phyloP scores from a whole-genome alignment of 92 coral and sea anemone genomes.

The Diadumene lineata region DNA sequence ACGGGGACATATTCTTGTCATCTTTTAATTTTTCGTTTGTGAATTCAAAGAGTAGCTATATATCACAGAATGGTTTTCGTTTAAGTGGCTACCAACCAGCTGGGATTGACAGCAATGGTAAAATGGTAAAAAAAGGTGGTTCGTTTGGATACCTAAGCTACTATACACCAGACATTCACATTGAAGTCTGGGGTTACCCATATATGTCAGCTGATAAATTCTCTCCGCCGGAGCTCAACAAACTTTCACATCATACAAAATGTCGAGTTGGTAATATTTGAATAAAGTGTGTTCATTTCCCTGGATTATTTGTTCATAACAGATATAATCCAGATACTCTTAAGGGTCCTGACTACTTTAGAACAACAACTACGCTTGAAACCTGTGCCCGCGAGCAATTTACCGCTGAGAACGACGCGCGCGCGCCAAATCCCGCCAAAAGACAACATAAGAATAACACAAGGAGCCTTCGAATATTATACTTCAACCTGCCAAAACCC shows the following conservation, averaged over 20 bases:
- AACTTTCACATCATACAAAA: conserved; percentile 18
- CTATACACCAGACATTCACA: conserved; percentile 27
- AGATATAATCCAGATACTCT: conserved; percentile 38
- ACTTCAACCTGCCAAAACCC: too few relatives aligned
- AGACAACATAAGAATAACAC: too few relatives aligned
- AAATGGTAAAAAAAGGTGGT: neutral
- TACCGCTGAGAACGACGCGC: too few relatives aligned
- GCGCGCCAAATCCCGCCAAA: too few relatives aligned
- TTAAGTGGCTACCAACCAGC: conserved; percentile 6
- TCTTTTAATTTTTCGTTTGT: conserved; percentile 15
- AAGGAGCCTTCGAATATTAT: too few relatives aligned
- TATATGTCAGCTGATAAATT: conserved; percentile 12
- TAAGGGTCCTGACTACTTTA: too few relatives aligned
- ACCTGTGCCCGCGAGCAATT: too few relatives aligned
- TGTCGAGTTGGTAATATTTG: conserved; percentile 20
- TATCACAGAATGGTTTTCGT: conserved; percentile 25
- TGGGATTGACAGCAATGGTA: neutral
- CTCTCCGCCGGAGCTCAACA: conserved; percentile 26
- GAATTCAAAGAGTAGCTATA: neutral
- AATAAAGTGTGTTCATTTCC: conserved; percentile 20
- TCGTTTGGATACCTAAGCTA: conserved; percentile 2
- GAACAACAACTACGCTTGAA: too few relatives aligned
- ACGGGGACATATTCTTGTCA: conserved; percentile 19
- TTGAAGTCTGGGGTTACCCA: conserved; percentile 29
- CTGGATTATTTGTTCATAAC: conserved; percentile 37